Evolutionary conservation across 1,140 invertebrate species (phyloP).

Genomic region (Platyscapa corneri): DNA sequence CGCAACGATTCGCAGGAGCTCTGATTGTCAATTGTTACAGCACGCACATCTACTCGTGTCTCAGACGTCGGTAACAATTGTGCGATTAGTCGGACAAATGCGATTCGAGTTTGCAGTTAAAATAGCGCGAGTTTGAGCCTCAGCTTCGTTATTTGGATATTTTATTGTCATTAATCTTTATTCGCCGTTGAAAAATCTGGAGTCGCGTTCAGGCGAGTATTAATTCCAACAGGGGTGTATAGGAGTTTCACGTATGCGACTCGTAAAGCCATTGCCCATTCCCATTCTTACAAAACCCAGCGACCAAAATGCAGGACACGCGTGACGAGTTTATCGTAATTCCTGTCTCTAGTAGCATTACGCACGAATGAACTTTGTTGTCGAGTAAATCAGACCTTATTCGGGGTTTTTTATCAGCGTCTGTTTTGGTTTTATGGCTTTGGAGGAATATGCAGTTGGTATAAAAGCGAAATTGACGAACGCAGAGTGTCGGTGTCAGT

Average conservation of each 20-base stretch:
- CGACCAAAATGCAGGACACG: background rate
- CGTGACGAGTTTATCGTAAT: constrained; percentile 3
- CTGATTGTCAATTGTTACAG: too few species aligned
- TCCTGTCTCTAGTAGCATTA: background rate
- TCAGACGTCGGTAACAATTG: too few species aligned
- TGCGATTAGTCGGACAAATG: too few species aligned
- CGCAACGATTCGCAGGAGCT: too few species aligned
- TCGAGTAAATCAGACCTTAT: background rate
- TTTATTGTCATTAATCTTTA: too few species aligned
- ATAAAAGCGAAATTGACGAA: too few species aligned
- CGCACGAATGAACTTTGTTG: constrained; percentile 1
- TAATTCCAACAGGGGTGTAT: background rate
- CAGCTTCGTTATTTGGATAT: too few species aligned
- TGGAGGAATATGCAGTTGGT: too few species aligned
- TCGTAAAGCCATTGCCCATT: background rate
- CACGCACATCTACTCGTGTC: too few species aligned
- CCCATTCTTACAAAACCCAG: background rate
- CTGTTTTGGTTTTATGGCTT: background rate
- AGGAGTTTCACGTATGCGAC: background rate
- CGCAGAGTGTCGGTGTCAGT: too few species aligned
- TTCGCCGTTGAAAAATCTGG: background rate
- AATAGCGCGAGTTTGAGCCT: too few species aligned
- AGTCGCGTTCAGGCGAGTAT: background rate
- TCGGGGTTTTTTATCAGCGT: background rate
- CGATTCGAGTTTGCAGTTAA: too few species aligned